Evolutionary conservation across 64 coral and sea anemone genomes (phyloP).

Genomic region (Pachyseris speciosa): DNA sequence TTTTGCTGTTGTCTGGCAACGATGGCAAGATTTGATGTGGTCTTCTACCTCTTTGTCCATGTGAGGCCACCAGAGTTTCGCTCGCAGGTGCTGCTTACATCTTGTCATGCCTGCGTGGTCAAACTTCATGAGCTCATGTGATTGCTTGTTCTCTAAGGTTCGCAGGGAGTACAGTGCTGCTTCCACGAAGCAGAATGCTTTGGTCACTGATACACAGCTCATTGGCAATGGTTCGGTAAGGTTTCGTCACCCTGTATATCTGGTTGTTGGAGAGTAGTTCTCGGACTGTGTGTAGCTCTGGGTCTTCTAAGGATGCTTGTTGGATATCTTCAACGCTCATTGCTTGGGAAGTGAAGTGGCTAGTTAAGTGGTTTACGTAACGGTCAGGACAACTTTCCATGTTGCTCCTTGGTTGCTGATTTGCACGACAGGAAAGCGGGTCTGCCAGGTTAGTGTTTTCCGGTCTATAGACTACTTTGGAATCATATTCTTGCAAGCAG

Average conservation of each 20-base stretch:
- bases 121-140: too few species aligned
- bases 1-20: constrained; percentile 24
- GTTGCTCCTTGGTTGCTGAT: constrained; percentile 19
- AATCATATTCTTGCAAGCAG: constrained; percentile 61
- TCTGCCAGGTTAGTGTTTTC: constrained; percentile 50
- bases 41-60: constrained; percentile 65
- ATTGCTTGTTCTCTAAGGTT: constrained; percentile 2
- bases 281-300: constrained; percentile 24
- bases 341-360: constrained; percentile 43
- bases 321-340: constrained; percentile 56
- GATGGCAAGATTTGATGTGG: constrained; percentile 49
- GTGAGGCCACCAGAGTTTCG: constrained; percentile 58
- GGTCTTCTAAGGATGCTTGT: constrained; percentile 23
- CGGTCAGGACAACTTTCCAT: constrained; percentile 57
- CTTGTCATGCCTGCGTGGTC: constrained; percentile 48
- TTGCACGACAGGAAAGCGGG: constrained; percentile 36
- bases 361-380: constrained; percentile 33
- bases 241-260: constrained; percentile 1
- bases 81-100: constrained; percentile 41
- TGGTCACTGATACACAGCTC: constrained; percentile 51
- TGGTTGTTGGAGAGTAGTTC: neutral
- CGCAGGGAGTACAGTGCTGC: constrained; percentile 5
- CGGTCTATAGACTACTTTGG: constrained; percentile 44
- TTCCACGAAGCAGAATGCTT: constrained; percentile 30
- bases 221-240: constrained; percentile 19